These are phyloP conservation scores for Gortyna flavago DNA, from an alignment of 2,888 invertebrate genomes.

Conservation along the genomic window DNA sequence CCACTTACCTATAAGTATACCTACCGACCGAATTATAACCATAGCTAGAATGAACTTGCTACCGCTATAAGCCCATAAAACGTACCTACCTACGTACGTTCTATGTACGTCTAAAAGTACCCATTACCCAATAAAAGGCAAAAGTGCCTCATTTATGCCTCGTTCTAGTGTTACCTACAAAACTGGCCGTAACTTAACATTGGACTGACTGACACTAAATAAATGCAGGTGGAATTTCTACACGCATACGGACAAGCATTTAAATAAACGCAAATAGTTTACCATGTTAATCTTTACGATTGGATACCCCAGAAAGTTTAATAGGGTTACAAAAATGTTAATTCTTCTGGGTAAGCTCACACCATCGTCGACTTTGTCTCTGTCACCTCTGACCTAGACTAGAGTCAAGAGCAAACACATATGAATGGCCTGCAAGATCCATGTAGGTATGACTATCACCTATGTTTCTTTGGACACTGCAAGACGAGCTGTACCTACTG, in stretches of 20 bases:
- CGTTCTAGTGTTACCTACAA: constrained; percentile 4
- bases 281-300: neutral
- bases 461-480: neutral
- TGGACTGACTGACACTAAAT: constrained; percentile 19
- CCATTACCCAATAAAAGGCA: constrained; percentile 3
- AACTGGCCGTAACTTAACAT: neutral
- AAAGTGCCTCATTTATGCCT: neutral
- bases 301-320: neutral
- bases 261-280: constrained; percentile 13
- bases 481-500: too few species aligned
- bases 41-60: constrained; percentile 6
- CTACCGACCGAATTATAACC: neutral
- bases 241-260: constrained; percentile 4
- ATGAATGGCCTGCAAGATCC: neutral
- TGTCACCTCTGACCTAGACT: too few species aligned
- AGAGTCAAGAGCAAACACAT: too few species aligned
- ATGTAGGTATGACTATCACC: neutral
- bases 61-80: neutral
- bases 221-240: constrained; percentile 16
- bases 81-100: too few species aligned
- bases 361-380: too few species aligned
- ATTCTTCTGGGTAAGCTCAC: too few species aligned
- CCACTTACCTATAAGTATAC: too few species aligned
- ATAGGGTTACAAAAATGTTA: neutral
- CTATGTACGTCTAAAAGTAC: neutral